These are phyloP conservation scores for Enteromius fasciolatus DNA, from an alignment of 2,797 vertebrate species.

Conservation along the genomic window DNA sequence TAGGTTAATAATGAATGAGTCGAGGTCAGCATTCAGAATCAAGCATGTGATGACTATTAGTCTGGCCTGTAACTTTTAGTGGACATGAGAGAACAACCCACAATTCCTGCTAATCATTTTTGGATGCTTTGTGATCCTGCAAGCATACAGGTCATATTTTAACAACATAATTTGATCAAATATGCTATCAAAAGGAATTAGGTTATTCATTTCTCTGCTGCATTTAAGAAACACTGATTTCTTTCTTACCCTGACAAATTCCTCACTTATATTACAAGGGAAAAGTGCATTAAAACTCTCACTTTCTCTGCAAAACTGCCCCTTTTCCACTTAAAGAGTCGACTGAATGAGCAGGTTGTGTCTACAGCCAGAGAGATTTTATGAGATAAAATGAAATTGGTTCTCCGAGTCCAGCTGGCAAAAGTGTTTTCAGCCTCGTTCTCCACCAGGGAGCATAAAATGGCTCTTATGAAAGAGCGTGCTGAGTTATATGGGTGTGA, in stretches of 20 bases:
- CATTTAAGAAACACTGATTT: neutral
- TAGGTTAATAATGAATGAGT: slow-evolving; percentile 31
- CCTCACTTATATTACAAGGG: neutral
- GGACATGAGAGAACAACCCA: neutral
- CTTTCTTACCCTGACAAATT: neutral
- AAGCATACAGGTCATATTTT: neutral
- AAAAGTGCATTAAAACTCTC: neutral
- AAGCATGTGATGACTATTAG: neutral
- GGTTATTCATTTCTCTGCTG: neutral
- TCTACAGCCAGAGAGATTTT: slow-evolving; percentile 23
- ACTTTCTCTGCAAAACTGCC: neutral
- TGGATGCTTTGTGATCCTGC: neutral
- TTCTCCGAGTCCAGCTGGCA: neutral
- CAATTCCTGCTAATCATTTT: neutral
- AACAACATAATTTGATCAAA: neutral
- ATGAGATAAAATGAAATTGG: slow-evolving; percentile 28
- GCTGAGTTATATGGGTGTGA: neutral
- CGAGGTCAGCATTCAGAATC: slow-evolving; percentile 7
- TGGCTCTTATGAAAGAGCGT: neutral
- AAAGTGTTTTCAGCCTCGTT: neutral
- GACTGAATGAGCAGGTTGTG: slow-evolving; percentile 27
- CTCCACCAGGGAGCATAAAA: neutral
- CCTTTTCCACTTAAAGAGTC: neutral
- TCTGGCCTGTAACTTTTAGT: neutral
- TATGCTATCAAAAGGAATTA: neutral